These are phyloP conservation scores for Catocala sponsa DNA, from an alignment of 2,888 invertebrate genomes.

Conservation along the genomic window DNA sequence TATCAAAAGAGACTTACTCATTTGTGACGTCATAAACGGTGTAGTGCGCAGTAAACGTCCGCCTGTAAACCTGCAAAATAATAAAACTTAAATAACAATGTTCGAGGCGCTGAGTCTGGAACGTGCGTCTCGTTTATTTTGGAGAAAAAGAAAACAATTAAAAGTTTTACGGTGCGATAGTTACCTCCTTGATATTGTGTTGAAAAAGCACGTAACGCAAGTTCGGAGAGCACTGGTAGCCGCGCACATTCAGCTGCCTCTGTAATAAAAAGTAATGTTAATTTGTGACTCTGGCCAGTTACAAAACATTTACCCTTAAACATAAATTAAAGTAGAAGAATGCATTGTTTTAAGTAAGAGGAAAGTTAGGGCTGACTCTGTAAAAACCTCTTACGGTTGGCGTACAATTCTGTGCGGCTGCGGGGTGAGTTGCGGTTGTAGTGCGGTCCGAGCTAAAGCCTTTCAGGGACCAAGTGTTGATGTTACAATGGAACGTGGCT, in stretches of 20 bases:
- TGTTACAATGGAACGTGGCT: slow-evolving; percentile 46
- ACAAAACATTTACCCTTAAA: neutral
- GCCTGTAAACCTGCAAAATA: slow-evolving; percentile 92
- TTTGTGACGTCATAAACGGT: slow-evolving; percentile 97
- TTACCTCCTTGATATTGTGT: slow-evolving; percentile 96
- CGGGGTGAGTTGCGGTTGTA: slow-evolving; percentile 52
- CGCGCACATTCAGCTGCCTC: slow-evolving; percentile 96
- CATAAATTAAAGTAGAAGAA: slow-evolving; percentile 10
- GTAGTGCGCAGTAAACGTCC: slow-evolving; percentile 96
- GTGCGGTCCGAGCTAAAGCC: slow-evolving; percentile 52
- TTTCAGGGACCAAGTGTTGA: slow-evolving; percentile 48
- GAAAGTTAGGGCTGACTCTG: slow-evolving; percentile 35
- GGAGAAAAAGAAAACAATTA: slow-evolving; percentile 58
- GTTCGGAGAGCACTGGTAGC: slow-evolving; percentile 95
- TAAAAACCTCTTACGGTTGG: slow-evolving; percentile 35
- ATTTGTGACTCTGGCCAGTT: slow-evolving; percentile 16
- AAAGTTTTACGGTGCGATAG: slow-evolving; percentile 57
- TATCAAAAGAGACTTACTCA: slow-evolving; percentile 90
- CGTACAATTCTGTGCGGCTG: slow-evolving; percentile 47
- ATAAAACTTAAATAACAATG: slow-evolving; percentile 55
- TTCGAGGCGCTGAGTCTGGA: slow-evolving; percentile 46
- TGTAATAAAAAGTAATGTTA: slow-evolving; percentile 77
- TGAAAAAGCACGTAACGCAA: slow-evolving; percentile 95
- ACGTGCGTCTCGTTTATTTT: slow-evolving; percentile 50
- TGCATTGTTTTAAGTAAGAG: slow-evolving; percentile 22